Evolutionary conservation across 2,888 invertebrate genomes (phyloP), one percentile per base, ranked within the genome.

Genomic region (Trisateles emortualis): DNA sequence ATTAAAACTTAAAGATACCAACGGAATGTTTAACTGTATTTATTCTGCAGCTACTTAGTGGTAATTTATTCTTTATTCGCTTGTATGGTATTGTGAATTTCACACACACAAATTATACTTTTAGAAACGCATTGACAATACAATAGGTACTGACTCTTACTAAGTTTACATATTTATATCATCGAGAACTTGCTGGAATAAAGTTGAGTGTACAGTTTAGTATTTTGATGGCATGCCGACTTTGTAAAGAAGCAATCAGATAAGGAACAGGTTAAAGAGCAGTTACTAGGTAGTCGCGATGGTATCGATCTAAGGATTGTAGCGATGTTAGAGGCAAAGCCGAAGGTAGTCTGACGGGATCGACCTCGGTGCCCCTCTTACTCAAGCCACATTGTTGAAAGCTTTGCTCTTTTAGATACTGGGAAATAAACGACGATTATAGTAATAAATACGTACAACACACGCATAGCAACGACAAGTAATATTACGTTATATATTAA

Each of bases 241-340:
- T 54, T 62, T 62, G 51, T 65, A 51, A 63, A 53, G 61, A 59
- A 68, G 59, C 61, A 59, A 73, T 74, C 73, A 65, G 74, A 76
- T 77, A 74, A 62, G 49, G 52, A 69, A 68, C 66, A 64, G 59
- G 66, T 62, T 61, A 67, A 62, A 55, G 64, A 59, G 65, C 57
- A 66, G 70, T 66, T 70, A 59, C 67, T 55, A 52, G 59, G 62
- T 64, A 68, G 65, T 66, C 43, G 59, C 64, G 61, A 53, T 61
- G 57, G 64, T 77, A 77, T 71, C 64, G 62, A 78, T 76, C 68
- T 68, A 54, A 26, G 44, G 64, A 51, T 52, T 62, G 48, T 54
- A 41, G 40, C 46, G 19, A 44, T 29, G 52, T 62, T 43, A 24
- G 29, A 54, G 54, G 48, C 49, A 22, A 24, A 53, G 52, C 50